Evolutionary conservation across 2,113 vertebrate species (phyloP), one percentile per base, ranked within the genome.

Genomic region (Octodon degus): DNA sequence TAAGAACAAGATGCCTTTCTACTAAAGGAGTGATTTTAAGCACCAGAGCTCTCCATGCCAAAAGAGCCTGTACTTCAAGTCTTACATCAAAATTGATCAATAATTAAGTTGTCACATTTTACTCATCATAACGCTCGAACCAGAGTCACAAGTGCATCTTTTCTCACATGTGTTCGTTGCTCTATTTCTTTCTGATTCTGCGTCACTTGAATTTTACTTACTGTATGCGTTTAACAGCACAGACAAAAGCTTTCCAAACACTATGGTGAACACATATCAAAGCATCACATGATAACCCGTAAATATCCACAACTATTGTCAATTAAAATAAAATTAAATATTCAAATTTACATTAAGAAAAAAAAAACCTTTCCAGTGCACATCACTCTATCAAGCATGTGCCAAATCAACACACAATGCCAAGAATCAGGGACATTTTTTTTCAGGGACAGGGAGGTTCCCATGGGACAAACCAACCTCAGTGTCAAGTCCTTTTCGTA

Each of bases 361-460:
- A 83, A 79, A n/a, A n/a, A 67, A 40, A 17, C 88, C 11, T 72
- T 86, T 81, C 50, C 40, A 80, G 1, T 2, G 87, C 9, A 32
- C 30, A 32, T 76, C 19, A 76, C 67, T 87, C 85, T 60, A 47
- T 37, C 70, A 88, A 43, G 1, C 76, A 93, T 91, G 27, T 81
- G 72, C 55, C 74, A 74, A 83, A 63, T 32, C 32, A 96, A 93
- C 20, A 94, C 81, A 81, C 24, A 97, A 97, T 62, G 5, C 55
- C 80, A 12, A 11, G 40, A 62, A 20, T 20, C 32, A 6, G 13
- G 19, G 67, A 77, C 83, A 94, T 40, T 82, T 13, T 72, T 65
- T 67, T 80, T 94, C 68, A 72, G 17, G 92, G 94, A 90, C 70
- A 76, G 16, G 94, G 68, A 95, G 96, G 91, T 94, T 85, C 77